Percentiles rank a stretch among this genome's conserved stretches.
Conservation (phyloP, 2,888 invertebrate species). For the Onthophagus sagittarius region DNA sequence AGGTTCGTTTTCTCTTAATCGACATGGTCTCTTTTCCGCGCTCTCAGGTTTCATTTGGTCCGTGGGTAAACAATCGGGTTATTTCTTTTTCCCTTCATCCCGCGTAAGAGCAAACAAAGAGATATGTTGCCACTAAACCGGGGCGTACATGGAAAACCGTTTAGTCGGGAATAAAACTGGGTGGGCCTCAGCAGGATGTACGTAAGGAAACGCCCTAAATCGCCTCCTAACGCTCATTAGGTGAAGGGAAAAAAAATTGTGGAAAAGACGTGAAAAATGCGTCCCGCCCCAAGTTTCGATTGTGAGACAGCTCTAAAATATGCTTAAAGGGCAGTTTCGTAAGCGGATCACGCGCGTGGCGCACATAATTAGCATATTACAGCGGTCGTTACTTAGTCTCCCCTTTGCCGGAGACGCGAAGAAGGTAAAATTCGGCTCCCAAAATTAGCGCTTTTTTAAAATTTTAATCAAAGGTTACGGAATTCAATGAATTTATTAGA, state of each 20-base stretch:
- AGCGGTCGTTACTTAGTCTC: conserved; percentile 7
- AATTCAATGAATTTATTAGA: conserved; percentile 28
- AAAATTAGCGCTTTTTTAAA: conserved; percentile 24
- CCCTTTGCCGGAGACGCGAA: background rate
- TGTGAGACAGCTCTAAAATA: background rate
- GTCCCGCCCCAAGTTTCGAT: background rate
- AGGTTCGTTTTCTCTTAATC: background rate
- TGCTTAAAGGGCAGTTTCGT: background rate
- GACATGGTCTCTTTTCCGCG: background rate
- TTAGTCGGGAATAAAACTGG: conserved; percentile 26
- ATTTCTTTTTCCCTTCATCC: conserved; percentile 27
- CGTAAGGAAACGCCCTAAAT: background rate
- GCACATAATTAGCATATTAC: conserved; percentile 9
- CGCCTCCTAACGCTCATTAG: background rate
- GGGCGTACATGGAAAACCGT: conserved; percentile 36
- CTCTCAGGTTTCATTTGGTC: conserved; percentile 21
- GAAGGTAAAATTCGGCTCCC: background rate
- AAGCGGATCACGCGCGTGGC: conserved; percentile 1
- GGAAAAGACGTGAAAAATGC: background rate
- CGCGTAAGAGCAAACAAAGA: conserved; percentile 35
- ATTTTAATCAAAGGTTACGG: conserved; percentile 27
- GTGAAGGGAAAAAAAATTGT: background rate
- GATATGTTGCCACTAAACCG: conserved; percentile 36
- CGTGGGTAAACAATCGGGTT: conserved; percentile 21
- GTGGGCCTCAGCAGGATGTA: background rate